phyloP scores from a whole-genome alignment of 2,113 vertebrate species.

The Chloropsis cyanopogon region DNA sequence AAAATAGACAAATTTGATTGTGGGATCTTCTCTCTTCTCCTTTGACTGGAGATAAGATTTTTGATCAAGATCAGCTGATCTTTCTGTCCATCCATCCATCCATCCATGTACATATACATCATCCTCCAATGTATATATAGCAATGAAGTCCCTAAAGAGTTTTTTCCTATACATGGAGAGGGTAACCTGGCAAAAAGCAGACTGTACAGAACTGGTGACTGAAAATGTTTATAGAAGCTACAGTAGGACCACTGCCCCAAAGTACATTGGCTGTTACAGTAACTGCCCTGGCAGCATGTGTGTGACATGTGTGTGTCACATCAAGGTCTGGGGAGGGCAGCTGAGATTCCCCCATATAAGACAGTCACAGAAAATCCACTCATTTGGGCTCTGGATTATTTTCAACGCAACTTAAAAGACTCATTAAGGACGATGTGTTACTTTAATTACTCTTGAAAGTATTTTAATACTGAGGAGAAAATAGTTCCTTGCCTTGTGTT shows the following conservation, averaged over 20 bases:
- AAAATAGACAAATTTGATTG: background rate
- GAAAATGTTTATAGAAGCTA: background rate
- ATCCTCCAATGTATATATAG: background rate
- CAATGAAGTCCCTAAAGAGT: background rate
- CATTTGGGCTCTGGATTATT: background rate
- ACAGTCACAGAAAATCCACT: background rate
- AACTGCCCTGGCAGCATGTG: background rate
- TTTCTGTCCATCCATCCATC: background rate
- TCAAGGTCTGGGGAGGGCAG: background rate
- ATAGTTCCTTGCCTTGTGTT: background rate
- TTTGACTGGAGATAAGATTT: background rate
- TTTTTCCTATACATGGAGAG: background rate
- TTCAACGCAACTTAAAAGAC: background rate
- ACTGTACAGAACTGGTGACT: background rate
- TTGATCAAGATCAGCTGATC: background rate
- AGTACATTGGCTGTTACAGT: background rate
- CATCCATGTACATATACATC: too few relatives aligned
- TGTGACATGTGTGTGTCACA: background rate
- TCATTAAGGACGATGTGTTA: rapidly evolving
- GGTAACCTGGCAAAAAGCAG: background rate
- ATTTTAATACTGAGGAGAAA: background rate
- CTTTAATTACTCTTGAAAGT: background rate
- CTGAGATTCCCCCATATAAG: background rate
- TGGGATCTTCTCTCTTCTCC: background rate
- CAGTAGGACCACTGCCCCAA: background rate